phyloP scores from a whole-genome alignment of 2,113 vertebrate genomes.

The Indri indri region DNA sequence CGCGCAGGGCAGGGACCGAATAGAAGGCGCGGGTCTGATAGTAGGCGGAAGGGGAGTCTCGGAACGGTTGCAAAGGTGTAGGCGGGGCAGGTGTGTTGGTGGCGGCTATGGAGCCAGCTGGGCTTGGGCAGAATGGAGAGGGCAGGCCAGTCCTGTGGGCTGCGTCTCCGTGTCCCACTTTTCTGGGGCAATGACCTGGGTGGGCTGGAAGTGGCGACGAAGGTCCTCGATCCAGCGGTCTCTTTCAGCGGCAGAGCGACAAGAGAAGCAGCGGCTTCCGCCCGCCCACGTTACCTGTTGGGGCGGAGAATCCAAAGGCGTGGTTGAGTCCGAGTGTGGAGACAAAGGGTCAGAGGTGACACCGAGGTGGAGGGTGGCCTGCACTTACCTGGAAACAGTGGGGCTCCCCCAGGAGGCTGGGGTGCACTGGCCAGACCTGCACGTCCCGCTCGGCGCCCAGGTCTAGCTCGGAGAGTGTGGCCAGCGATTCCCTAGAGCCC shows the following conservation, averaged over 20 bases:
- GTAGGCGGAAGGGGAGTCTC: background rate
- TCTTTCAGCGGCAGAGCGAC: slow-evolving; percentile 91
- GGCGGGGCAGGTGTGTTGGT: background rate
- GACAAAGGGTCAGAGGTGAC: background rate
- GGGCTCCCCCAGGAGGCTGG: slow-evolving; percentile 92
- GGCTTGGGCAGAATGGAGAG: background rate
- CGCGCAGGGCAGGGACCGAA: background rate
- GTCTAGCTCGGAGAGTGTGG: slow-evolving; percentile 86
- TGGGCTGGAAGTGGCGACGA: slow-evolving; percentile 90
- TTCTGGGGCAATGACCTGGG: slow-evolving; percentile 85
- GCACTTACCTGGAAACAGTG: slow-evolving; percentile 93
- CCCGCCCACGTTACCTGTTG: slow-evolving; percentile 90
- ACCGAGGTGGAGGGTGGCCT: background rate
- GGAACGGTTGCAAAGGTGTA: background rate
- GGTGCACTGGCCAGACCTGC: slow-evolving; percentile 91
- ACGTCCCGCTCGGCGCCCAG: slow-evolving; percentile 88
- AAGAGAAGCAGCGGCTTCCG: slow-evolving; percentile 92
- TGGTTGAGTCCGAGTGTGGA: background rate
- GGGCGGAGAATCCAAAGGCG: background rate
- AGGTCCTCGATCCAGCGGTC: slow-evolving; percentile 96
- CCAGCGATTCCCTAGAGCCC: slow-evolving; percentile 89
- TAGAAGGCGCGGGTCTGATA: too few relatives aligned
- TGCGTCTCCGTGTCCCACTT: background rate
- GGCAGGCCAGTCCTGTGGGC: background rate
- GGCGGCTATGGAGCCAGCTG: too few relatives aligned